A percentile compares a stretch with the other conserved stretches of the same genome.
These are phyloP conservation scores for Diplolepis rosae DNA, from an alignment of 2,888 invertebrate genomes.

Conservation along the genomic window DNA sequence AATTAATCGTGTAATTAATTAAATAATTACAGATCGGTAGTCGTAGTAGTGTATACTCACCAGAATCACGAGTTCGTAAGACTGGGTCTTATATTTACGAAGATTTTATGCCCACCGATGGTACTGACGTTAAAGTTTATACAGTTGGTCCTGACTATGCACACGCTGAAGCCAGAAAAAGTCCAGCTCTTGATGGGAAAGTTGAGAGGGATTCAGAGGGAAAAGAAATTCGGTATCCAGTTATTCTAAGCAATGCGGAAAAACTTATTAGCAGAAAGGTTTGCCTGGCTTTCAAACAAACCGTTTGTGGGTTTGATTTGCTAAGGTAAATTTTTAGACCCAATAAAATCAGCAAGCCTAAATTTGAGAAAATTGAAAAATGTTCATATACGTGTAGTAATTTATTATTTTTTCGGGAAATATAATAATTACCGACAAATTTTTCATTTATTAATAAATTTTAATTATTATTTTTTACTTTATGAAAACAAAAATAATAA, in stretches of 20 bases:
- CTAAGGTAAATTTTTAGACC: conserved; percentile 78
- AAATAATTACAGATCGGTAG: conserved; percentile 87
- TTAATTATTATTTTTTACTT: too few relatives aligned
- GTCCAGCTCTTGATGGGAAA: conserved; percentile 98
- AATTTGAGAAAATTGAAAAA: too few relatives aligned
- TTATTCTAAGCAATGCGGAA: conserved; percentile 97
- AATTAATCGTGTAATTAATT: background rate
- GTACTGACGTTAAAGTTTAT: conserved; percentile 88
- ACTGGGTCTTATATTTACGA: conserved; percentile 99
- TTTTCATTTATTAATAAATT: too few relatives aligned
- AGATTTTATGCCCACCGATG: conserved; percentile 99
- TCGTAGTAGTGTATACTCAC: conserved; percentile 98
- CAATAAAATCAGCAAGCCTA: background rate
- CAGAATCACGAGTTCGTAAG: conserved; percentile 95
- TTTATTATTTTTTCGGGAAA: too few relatives aligned
- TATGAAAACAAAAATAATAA: too few relatives aligned
- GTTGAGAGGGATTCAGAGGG: conserved; percentile 98
- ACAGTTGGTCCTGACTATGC: conserved; percentile 99
- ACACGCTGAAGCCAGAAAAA: conserved; percentile 99
- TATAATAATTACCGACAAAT: too few relatives aligned
- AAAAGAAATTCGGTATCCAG: conserved; percentile 98
- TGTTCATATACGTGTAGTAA: too few relatives aligned
- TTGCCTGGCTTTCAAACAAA: conserved; percentile 96
- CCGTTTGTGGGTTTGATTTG: conserved; percentile 99
- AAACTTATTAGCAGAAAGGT: conserved; percentile 98